Base-by-base conservation (phyloP, 2,797 vertebrate genomes). In the Lacerta viridis region DNA sequence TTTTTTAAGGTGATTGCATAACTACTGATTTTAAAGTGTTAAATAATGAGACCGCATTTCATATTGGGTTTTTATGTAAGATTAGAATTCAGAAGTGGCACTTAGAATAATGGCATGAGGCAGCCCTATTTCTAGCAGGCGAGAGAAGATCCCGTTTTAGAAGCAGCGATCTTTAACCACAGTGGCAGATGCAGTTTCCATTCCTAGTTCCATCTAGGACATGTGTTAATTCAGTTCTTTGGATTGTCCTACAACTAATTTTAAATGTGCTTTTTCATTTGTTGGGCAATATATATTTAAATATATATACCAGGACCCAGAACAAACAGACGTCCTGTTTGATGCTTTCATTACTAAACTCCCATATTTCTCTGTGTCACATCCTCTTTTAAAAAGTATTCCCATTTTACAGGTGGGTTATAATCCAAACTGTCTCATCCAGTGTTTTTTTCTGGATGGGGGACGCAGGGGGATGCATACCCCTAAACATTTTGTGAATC, bases 91-190 rank as follows among this genome's bases (percentile, higher is more conserved):
- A 76, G 72, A 83, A 83, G 46, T 69, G 23, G 25, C 74, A 83
- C 25, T 84, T 72, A 41, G 50, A 46, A 74, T 80, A 72, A 87
- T 87, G 27, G 36, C 15, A 29, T n/a, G 55, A 87, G 86, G 50
- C 50, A 81, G 36, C 36, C 86, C 25, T 74, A 80, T 74, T 84
- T 84, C 87, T 72, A 88, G 66, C 66, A 64, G 46, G 36, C 80
- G 39, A 36, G 55, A 88, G 50, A 80, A 72, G 8, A 36, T 79
- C 76, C 55, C 29, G 11, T 80, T 88, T 79, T 84, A 83, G 61
- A 83, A 83, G 33, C 72, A 64, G 55, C 74, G 69, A 64, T n/a
- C 64, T 79, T 83, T 59, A 88, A 25, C 75, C 11, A 71, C 29
- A 15, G 9, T 17, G 33, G 36, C 75, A 78, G 75, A 84, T 71